Base-by-base conservation (phyloP, 1,140 invertebrate genomes). In the Epicauta chinensis region DNA sequence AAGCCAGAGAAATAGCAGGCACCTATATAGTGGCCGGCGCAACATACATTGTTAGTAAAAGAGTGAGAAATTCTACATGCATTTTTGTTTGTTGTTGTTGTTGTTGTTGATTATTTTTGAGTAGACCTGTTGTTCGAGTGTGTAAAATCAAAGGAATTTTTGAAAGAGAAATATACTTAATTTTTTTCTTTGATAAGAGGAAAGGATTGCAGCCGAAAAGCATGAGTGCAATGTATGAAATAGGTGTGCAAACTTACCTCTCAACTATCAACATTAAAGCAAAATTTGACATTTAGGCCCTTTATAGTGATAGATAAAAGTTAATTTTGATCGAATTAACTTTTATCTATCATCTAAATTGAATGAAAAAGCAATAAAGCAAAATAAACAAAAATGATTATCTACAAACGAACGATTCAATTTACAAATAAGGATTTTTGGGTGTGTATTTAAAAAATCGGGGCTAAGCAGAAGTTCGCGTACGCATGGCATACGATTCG, bases 1-100 rank as follows among this genome's bases (percentile, higher is more conserved):
- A 96, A 77, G 91, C 92, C 80, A 94, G 81, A 73, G 91, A 94
- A 80, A 96, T 94, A 79, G 92, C 91, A 75, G 91, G 92, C 78
- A 93, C 87, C 88, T 90, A 71, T 67, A 64, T 56, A 64, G 55
- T 61, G 65, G 58, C 58, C 64, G 56, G 61, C 63, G 60, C 57
- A 73, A 72, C 71, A 68, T 59, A 67, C 51, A 66, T 66, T 73
- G 75, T 72, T 75, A 75, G 72, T 72, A 67, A 69, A 16, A 59
- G 30, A 73, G 69, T 72, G 65, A 72, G 65, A 72, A 51, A 56
- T 35, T 39, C 10, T 38, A 48, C 63, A 63, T 64, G 62, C 62
- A 62, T 39, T 48, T 57, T 32, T 46, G 15, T 10, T 39, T 42
- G 14, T 50, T 45, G 7, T 23, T 23, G 23, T 23, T 23, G 23